Conservation (phyloP, 35 echinoderm and acorn worm genomes). For the Diadema setosum region DNA sequence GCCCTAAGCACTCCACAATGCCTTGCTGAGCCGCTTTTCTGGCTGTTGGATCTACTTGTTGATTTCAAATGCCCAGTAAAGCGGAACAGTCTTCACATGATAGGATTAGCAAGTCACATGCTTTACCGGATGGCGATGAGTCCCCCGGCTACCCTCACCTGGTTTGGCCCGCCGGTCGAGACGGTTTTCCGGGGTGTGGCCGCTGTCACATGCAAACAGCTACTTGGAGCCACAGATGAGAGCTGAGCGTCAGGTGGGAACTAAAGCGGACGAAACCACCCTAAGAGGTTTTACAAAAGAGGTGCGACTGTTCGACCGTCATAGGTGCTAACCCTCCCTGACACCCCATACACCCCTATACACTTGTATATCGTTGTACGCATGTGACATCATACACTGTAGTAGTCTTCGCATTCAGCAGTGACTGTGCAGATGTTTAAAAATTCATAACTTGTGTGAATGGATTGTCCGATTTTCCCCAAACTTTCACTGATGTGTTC, state of each 20-base stretch:
- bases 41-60: not conserved
- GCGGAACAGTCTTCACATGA: not conserved
- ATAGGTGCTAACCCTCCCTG: too few relatives aligned
- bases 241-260: conserved; percentile 8
- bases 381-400: too few relatives aligned
- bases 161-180: conserved; percentile 11
- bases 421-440: too few relatives aligned
- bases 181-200: conserved; percentile 32
- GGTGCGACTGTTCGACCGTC: too few relatives aligned
- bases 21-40: not conserved
- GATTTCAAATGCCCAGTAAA: not conserved
- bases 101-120: not conserved
- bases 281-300: too few relatives aligned
- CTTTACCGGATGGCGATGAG: not conserved
- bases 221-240: conserved; percentile 35
- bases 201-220: conserved; percentile 10
- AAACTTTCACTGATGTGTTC: too few relatives aligned
- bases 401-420: too few relatives aligned
- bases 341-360: too few relatives aligned
- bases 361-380: too few relatives aligned
- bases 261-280: not conserved
- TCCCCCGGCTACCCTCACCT: not conserved
- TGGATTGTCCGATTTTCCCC: too few relatives aligned
- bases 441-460: too few relatives aligned
- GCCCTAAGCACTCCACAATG: not conserved